Evolutionary conservation across 2,888 invertebrate species (phyloP), one percentile per base, ranked within the genome.

Genomic region (Zeuzera pyrina): DNA sequence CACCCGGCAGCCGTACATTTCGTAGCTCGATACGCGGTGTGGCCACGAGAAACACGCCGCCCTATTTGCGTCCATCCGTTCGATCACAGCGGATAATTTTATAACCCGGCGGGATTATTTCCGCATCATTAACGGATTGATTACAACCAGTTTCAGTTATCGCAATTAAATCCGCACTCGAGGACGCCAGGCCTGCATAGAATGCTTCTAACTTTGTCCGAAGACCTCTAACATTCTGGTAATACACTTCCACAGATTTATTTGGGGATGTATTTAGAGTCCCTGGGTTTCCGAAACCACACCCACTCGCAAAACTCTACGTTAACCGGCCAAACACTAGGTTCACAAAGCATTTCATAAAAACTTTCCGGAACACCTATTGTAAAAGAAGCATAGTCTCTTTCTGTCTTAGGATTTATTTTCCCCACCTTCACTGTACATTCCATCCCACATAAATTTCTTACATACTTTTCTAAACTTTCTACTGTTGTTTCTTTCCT

Each of bases 21-120:
- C 39, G 35, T 22, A 40, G 27, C 23, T 40, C 37, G 23, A 41
- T 42, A 15, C 39, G 35, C 24, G 33, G 38, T 37, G 40, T 36
- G 38, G 42, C 42, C 27, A 32, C 21, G 25, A 35, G 23, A 35
- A 33, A 35, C 15, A 29, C 35, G 6, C 34, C 34, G 7, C 34
- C 34, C 4, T 34, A 30, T 12, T 31, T 35, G 7, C 35, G 28
- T 1, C 35, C 38, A n/a, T n/a, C n/a, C 10, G 27, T 15, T 10
- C 36, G 22, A n/a, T 40, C 39, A 11, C 39, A 35, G 2, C 40
- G 15, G 1, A 37, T n/a, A n/a, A 37, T 30, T 12, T 31, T 14
- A 19, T 29, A 32, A 8, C 34, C 34, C 0, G 23, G 30, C 12
- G 31, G 31, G 1, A 35, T 21, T 22, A 35, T 24, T 19, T 35